Percentiles rank a stretch among this genome's conserved stretches.
Conservation (phyloP, 2,797 vertebrate species). For the Xerus rutilus region DNA sequence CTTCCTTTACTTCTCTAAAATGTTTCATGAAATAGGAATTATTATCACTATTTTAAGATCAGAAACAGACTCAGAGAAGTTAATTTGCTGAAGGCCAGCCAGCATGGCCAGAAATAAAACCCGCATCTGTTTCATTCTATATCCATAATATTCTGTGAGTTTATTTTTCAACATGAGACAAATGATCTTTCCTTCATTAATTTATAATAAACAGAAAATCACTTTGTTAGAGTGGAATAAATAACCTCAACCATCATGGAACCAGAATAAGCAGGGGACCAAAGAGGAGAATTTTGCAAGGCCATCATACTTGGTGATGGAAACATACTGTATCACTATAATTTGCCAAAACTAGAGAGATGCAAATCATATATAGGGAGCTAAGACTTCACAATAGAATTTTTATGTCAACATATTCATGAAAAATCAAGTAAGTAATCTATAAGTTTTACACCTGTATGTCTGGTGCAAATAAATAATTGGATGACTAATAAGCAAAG, state of each 20-base stretch:
- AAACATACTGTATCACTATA: background rate
- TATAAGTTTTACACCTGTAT: background rate
- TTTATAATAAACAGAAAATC: background rate
- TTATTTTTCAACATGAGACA: background rate
- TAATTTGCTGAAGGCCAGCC: background rate
- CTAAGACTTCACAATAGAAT: background rate
- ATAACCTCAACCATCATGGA: background rate
- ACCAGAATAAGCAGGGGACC: background rate
- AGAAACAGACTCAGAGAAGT: slow-evolving; percentile 9
- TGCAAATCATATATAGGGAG: background rate
- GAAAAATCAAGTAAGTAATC: background rate
- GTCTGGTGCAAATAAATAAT: background rate
- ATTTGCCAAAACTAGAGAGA: background rate
- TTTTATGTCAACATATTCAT: slow-evolving; percentile 24
- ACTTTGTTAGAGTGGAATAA: background rate
- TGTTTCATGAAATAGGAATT: background rate
- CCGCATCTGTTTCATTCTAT: background rate
- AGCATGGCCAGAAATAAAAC: background rate
- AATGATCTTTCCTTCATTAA: background rate
- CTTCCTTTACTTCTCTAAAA: slow-evolving; percentile 25
- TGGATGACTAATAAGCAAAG: background rate
- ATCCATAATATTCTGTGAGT: background rate
- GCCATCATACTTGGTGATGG: background rate
- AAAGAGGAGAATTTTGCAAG: background rate
- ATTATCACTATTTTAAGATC: background rate